phyloP scores from a whole-genome alignment of 2,797 vertebrate species.

The Saxicola maurus region DNA sequence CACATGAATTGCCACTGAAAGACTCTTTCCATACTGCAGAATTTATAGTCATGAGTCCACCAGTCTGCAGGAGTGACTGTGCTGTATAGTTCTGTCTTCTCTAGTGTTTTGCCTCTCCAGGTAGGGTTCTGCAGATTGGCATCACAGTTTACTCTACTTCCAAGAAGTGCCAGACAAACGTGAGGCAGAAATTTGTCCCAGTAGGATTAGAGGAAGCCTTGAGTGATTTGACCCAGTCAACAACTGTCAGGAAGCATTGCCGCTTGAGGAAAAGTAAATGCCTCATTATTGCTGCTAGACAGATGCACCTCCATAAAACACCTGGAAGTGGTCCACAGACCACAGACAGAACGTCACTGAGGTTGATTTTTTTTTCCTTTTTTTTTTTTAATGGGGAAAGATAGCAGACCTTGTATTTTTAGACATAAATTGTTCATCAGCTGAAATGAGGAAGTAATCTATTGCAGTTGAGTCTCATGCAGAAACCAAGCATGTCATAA shows the following conservation, averaged over 20 bases:
- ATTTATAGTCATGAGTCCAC: fast-evolving
- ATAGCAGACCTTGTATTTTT: not conserved
- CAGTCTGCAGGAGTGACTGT: not conserved
- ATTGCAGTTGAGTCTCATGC: not conserved
- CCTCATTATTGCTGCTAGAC: conserved; percentile 23
- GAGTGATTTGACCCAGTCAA: conserved; percentile 28
- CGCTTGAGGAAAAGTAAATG: conserved; percentile 20
- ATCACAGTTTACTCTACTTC: not conserved
- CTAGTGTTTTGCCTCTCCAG: not conserved
- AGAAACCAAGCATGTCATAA: not conserved
- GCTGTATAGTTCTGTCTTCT: not conserved
- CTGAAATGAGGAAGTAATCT: not conserved
- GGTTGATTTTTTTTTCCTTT: not conserved
- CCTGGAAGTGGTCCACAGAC: conserved; percentile 45
- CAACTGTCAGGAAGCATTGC: conserved; percentile 25
- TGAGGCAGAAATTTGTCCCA: conserved; percentile 1
- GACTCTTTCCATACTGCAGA: not conserved
- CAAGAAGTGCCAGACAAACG: conserved; percentile 9
- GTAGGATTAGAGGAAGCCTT: not conserved
- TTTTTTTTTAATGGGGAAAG: not conserved
- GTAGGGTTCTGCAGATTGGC: not conserved
- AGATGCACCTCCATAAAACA: conserved; percentile 46
- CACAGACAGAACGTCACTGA: conserved; percentile 21
- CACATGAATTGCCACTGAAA: not conserved
- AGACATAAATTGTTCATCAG: not conserved